Base-by-base conservation (phyloP, 2,888 invertebrate genomes). In the Platycheirus rosarum region DNA sequence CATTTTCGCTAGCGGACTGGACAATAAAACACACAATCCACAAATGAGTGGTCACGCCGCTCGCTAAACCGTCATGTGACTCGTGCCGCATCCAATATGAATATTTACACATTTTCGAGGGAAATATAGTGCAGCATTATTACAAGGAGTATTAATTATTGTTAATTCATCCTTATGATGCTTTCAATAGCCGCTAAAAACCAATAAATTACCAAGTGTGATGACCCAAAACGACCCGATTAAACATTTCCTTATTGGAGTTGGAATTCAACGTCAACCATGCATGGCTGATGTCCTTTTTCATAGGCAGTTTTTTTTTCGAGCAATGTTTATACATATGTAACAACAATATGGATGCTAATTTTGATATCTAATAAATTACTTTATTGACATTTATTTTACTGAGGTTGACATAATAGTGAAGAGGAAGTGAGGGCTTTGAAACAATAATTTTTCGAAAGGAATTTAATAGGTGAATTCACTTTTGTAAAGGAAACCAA, bases 351-450 rank as follows among this genome's bases (percentile, higher is more conserved):
- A 71, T 51, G 71, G 62, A 73, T 77, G 77, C 71, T 82, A 82
- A 82, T 82, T 82, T 55, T 29, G 29, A 32, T 73, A 23, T 18
- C 68, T 63, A 73, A 82, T 82, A 77, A 82, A 82, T 77, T 77
- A 82, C 55, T 37, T 42, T 63, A 37, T 48, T 68, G 82, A 68
- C 77, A 63, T 51, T 63, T 57, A 14, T 18, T 37, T 2, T 20
- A 42, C 23, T 4, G 6, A 4, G 23, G 6, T 23, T 23, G 6
- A 23, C n/a, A n/a, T n/a, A n/a, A n/a, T n/a, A n/a, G n/a, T n/a
- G n/a, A n/a, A n/a, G n/a, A n/a, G n/a, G n/a, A n/a, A n/a, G n/a
- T n/a, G n/a, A n/a, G n/a, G n/a, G n/a, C n/a, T n/a, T n/a, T n/a
- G n/a, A n/a, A n/a, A n/a, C n/a, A n/a, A n/a, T n/a, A n/a, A n/a